Percentiles rank a stretch among this genome's conserved stretches.
These are phyloP conservation scores for Trachelus troglodyta DNA, from an alignment of 2,888 invertebrate species.

Conservation along the genomic window DNA sequence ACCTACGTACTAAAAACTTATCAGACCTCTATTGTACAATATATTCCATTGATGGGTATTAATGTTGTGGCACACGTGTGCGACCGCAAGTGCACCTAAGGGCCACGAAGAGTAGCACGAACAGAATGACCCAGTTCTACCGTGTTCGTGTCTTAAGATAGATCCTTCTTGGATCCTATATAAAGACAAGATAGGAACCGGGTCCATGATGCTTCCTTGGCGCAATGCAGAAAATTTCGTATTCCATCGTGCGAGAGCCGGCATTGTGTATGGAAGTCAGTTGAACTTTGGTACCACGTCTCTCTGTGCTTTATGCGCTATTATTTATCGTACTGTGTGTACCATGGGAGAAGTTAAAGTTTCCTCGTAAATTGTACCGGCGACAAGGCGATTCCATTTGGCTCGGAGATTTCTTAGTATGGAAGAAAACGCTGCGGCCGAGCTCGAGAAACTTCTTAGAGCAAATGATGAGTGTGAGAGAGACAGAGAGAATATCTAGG, in stretches of 20 bases:
- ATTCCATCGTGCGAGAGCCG: not conserved
- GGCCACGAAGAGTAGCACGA: too few relatives aligned
- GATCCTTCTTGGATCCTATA: not conserved
- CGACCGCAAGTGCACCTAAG: too few relatives aligned
- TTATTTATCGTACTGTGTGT: not conserved
- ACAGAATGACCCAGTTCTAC: not conserved
- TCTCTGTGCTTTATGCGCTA: not conserved
- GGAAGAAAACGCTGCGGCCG: not conserved
- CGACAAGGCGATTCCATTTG: not conserved
- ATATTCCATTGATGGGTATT: too few relatives aligned
- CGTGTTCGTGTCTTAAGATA: not conserved
- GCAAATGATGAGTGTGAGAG: not conserved
- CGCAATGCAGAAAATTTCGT: not conserved
- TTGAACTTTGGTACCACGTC: not conserved
- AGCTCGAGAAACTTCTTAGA: not conserved
- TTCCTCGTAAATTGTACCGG: not conserved
- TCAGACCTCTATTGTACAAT: too few relatives aligned
- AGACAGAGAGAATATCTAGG: not conserved
- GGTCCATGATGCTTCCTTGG: not conserved
- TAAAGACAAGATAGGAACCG: not conserved
- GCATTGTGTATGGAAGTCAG: not conserved
- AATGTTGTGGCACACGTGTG: too few relatives aligned
- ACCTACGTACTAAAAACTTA: too few relatives aligned
- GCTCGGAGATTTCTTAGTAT: not conserved
- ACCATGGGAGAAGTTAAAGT: not conserved